Conservation (phyloP, 2,888 invertebrate species). For the Nomada flava region DNA sequence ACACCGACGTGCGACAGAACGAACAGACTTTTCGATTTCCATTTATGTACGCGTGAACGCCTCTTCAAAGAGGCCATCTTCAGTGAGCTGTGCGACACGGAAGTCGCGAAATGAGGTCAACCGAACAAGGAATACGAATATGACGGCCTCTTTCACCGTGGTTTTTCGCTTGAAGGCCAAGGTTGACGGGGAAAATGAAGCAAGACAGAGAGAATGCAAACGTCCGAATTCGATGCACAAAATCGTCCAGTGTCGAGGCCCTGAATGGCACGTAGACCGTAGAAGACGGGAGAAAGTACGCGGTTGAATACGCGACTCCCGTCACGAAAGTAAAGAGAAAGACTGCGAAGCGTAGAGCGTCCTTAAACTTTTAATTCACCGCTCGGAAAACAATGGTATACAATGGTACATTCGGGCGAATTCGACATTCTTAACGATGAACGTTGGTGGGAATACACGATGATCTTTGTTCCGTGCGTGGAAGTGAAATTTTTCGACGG, state of each 20-base stretch:
- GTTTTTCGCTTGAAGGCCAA: conserved; percentile 49
- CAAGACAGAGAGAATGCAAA: conserved; percentile 14
- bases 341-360: conserved; percentile 52
- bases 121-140: conserved; percentile 7
- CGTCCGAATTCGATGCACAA: conserved; percentile 28
- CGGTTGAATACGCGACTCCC: conserved; percentile 66
- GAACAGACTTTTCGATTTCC: not conserved
- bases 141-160: conserved; percentile 25
- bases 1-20: too few relatives aligned
- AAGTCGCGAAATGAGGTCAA: not conserved
- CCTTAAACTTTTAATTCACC: conserved; percentile 35
- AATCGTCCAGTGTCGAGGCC: conserved; percentile 9
- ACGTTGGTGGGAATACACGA: conserved; percentile 1
- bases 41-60: not conserved
- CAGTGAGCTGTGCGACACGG: not conserved
- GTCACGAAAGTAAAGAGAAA: conserved; percentile 78
- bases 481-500: not conserved
- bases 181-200: conserved; percentile 53
- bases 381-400: conserved; percentile 8
- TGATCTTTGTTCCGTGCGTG: not conserved
- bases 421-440: not conserved
- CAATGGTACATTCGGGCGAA: not conserved
- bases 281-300: conserved; percentile 77
- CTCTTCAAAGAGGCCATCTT: not conserved
- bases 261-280: conserved; percentile 69